Percentiles rank a stretch among this genome's conserved stretches.
Conservation (phyloP, 2,888 invertebrate species). For the Sturmia bella region DNA sequence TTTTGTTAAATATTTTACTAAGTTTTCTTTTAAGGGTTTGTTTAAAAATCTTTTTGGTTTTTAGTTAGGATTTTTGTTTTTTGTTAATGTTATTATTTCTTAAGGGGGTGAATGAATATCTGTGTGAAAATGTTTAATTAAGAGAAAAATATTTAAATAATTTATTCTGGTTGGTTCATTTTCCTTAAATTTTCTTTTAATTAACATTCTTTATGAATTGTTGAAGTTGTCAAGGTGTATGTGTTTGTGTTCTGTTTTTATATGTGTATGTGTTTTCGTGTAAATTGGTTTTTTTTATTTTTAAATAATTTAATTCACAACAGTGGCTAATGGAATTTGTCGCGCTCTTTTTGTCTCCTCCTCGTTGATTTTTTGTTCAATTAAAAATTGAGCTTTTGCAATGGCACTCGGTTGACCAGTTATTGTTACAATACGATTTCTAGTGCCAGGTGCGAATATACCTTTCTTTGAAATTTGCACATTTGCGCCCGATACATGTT, state of each 20-base stretch:
- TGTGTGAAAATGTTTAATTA: slow-evolving; percentile 25
- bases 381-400: slow-evolving; percentile 95
- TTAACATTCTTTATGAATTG: slow-evolving; percentile 54
- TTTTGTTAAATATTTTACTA: slow-evolving; percentile 68
- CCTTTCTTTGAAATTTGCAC: slow-evolving; percentile 99
- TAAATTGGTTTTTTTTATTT: slow-evolving; percentile 41
- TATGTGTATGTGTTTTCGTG: slow-evolving; percentile 10
- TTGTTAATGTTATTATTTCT: slow-evolving; percentile 32
- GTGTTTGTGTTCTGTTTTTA: slow-evolving; percentile 28
- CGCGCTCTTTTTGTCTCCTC: slow-evolving; percentile 97
- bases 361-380: slow-evolving; percentile 97
- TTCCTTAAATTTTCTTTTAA: slow-evolving; percentile 66
- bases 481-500: slow-evolving; percentile 97
- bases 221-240: slow-evolving; percentile 59
- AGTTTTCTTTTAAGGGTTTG: slow-evolving; percentile 50
- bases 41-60: neutral
- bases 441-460: slow-evolving; percentile 97
- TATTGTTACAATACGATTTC: slow-evolving; percentile 98
- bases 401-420: slow-evolving; percentile 94
- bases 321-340: slow-evolving; percentile 88
- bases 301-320: slow-evolving; percentile 79
- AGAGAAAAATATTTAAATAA: slow-evolving; percentile 63
- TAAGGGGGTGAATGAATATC: slow-evolving; percentile 24
- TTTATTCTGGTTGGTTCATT: slow-evolving; percentile 69
- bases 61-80: slow-evolving; percentile 18